Conservation (phyloP, 23 tunicate species). For the Ciona savignyi region DNA sequence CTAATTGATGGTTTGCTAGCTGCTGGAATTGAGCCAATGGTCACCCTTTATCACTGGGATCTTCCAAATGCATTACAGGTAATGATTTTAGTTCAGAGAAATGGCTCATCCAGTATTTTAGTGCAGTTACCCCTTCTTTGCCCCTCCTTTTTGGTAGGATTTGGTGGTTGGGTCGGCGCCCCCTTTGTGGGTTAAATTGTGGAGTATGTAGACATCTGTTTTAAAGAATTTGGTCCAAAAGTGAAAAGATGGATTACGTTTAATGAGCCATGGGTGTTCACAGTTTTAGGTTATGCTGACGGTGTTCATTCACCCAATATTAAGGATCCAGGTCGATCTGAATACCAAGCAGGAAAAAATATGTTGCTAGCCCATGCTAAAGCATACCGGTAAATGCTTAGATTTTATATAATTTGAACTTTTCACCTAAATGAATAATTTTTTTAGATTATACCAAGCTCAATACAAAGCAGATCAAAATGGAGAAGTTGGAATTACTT, state of each 20-base stretch:
- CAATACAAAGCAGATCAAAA: conserved; percentile 30
- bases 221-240: conserved; percentile 62
- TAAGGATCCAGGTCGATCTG: conserved; percentile 43
- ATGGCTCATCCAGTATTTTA: too few species aligned
- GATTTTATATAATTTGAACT: not conserved
- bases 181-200: conserved; percentile 40
- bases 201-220: conserved; percentile 56
- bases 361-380: conserved; percentile 55
- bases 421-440: not conserved
- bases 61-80: conserved; percentile 70
- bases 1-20: conserved; percentile 58
- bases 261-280: conserved; percentile 96
- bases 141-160: conserved; percentile 5
- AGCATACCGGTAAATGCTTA: conserved; percentile 44
- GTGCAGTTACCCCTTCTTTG: too few species aligned
- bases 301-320: conserved; percentile 75
- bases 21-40: conserved; percentile 80
- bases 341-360: conserved; percentile 56
- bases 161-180: conserved; percentile 62
- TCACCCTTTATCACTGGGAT: conserved; percentile 97
- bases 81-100: too few species aligned
- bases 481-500: conserved; percentile 81
- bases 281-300: conserved; percentile 65
- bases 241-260: conserved; percentile 89
- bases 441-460: conserved; percentile 53